phyloP scores from a whole-genome alignment of 1,140 invertebrate species.

The Steinernema khuongi region DNA sequence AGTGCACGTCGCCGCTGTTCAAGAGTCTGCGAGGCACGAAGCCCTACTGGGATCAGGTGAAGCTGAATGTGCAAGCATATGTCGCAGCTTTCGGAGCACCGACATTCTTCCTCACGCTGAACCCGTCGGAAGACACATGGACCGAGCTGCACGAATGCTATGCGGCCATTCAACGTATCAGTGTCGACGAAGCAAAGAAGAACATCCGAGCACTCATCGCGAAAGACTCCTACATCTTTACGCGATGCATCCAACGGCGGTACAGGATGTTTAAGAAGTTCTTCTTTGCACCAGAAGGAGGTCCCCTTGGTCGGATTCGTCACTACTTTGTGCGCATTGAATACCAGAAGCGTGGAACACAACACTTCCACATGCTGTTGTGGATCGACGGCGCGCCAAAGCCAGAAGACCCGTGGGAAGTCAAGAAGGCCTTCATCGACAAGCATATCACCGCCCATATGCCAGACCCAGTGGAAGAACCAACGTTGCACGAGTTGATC shows the following conservation, averaged over 20 bases:
- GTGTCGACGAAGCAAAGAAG: background rate
- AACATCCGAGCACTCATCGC: background rate
- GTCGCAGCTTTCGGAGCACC: conserved; percentile 9
- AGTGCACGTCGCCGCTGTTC: background rate
- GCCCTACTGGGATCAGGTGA: background rate
- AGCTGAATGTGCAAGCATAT: background rate
- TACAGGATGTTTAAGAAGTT: conserved; percentile 16
- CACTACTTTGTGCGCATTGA: conserved; percentile 58
- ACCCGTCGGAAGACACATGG: conserved; percentile 12
- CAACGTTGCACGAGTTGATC: background rate
- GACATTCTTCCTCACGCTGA: conserved; percentile 21
- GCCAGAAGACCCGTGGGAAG: conserved; percentile 51
- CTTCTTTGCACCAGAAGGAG: conserved; percentile 20
- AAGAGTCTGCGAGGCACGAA: background rate
- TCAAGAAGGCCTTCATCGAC: background rate
- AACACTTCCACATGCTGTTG: conserved; percentile 60
- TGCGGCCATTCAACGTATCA: background rate
- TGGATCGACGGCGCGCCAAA: conserved; percentile 59
- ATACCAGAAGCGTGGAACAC: conserved; percentile 61
- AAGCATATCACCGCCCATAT: background rate
- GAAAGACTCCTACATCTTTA: background rate
- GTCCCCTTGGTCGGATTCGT: conserved; percentile 29
- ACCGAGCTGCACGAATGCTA: conserved; percentile 9
- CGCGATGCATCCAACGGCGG: background rate
- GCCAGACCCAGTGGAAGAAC: background rate